Evolutionary conservation across 2,888 invertebrate genomes (phyloP).

Genomic region (Drosophila cognata): DNA sequence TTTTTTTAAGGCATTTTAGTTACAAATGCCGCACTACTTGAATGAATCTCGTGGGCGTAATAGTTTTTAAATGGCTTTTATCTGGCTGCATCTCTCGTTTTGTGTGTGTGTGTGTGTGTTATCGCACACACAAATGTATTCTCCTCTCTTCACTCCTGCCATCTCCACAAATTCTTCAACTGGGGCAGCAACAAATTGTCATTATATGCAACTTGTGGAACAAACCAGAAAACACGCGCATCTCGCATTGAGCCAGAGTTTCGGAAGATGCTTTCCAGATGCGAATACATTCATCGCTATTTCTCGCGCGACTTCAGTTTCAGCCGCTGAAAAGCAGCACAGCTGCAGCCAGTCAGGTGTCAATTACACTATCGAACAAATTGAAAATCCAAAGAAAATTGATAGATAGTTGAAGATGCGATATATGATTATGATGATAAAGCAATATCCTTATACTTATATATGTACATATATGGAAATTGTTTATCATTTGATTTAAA

Average conservation of each 20-base stretch:
- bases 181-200: slow-evolving; percentile 56
- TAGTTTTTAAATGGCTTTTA: slow-evolving; percentile 79
- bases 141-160: neutral
- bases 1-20: slow-evolving; percentile 60
- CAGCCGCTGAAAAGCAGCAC: slow-evolving; percentile 20
- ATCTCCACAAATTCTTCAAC: slow-evolving; percentile 4
- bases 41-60: slow-evolving; percentile 80
- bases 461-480: neutral
- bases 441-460: neutral
- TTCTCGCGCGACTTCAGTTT: slow-evolving; percentile 25
- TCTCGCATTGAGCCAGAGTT: slow-evolving; percentile 25
- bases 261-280: slow-evolving; percentile 10
- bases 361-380: slow-evolving; percentile 36
- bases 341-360: slow-evolving; percentile 32
- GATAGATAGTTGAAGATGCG: neutral
- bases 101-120: slow-evolving; percentile 36
- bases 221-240: slow-evolving; percentile 48
- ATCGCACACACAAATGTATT: slow-evolving; percentile 51
- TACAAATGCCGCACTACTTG: slow-evolving; percentile 79
- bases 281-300: slow-evolving; percentile 37
- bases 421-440: neutral
- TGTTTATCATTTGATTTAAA: neutral
- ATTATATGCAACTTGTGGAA: slow-evolving; percentile 63
- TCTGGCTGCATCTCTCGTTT: slow-evolving; percentile 36
- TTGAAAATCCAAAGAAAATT: neutral